These are phyloP conservation scores for Agriotes lineatus DNA, from an alignment of 2,888 invertebrate genomes.

Conservation along the genomic window DNA sequence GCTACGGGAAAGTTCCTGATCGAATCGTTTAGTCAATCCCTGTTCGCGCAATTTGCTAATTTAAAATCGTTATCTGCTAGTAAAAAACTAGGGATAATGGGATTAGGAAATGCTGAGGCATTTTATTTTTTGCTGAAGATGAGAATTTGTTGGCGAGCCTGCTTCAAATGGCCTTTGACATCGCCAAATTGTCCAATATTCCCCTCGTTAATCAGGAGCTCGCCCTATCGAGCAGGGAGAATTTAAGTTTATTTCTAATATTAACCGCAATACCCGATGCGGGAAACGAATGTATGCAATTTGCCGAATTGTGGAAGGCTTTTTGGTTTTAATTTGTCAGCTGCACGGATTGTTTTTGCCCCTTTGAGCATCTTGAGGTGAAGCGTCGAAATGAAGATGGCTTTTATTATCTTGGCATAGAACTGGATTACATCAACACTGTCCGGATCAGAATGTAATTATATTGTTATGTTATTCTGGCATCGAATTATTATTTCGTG, in stretches of 20 bases:
- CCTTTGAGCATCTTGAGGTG: slow-evolving; percentile 4
- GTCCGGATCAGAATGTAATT: slow-evolving; percentile 8
- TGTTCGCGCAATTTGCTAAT: slow-evolving; percentile 23
- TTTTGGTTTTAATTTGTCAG: slow-evolving; percentile 13
- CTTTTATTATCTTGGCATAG: slow-evolving; percentile 25
- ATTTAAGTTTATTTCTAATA: slow-evolving; percentile 32
- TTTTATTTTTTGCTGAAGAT: slow-evolving; percentile 44
- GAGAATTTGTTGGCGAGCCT: slow-evolving; percentile 41
- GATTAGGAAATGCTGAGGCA: slow-evolving; percentile 37
- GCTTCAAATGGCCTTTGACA: slow-evolving; percentile 42
- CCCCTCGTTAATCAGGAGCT: slow-evolving; percentile 43
- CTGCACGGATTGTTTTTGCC: no score
- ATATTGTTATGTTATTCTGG: slow-evolving; percentile 1
- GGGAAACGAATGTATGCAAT: background rate
- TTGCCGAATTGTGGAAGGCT: no score
- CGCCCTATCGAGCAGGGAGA: slow-evolving; percentile 37
- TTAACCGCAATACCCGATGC: background rate
- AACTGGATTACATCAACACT: slow-evolving; percentile 27
- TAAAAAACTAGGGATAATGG: slow-evolving; percentile 39
- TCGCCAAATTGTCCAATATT: slow-evolving; percentile 44
- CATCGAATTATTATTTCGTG: background rate
- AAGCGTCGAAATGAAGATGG: slow-evolving; percentile 17
- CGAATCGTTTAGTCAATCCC: background rate
- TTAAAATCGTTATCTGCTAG: slow-evolving; percentile 25
- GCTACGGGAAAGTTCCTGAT: background rate